Evolutionary conservation across 1,140 invertebrate species (phyloP).

Genomic region (Ganaspis sp.): DNA sequence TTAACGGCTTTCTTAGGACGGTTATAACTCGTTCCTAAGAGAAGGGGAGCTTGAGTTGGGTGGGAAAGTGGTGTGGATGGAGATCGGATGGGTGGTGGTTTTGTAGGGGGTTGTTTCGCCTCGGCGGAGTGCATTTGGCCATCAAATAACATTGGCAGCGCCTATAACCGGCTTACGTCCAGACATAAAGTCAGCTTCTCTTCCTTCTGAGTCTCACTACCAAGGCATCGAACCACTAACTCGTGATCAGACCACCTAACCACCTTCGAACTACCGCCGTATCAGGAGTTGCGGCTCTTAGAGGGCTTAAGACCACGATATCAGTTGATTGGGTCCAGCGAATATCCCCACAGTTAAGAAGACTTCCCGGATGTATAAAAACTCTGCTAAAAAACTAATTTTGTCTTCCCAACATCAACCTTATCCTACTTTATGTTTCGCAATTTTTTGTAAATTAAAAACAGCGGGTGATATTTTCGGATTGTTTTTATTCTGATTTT

Average conservation of each 20-base stretch:
- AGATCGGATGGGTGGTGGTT: slow-evolving; percentile 56
- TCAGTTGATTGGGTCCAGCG: slow-evolving; percentile 73
- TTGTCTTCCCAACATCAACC: background rate
- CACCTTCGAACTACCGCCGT: slow-evolving; percentile 68
- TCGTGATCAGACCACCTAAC: slow-evolving; percentile 74
- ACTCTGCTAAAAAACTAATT: slow-evolving; percentile 1
- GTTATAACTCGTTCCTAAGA: background rate
- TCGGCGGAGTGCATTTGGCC: slow-evolving; percentile 75
- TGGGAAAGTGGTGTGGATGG: slow-evolving; percentile 45
- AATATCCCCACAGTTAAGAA: slow-evolving; percentile 5
- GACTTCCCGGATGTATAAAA: background rate
- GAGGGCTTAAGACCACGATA: slow-evolving; percentile 72
- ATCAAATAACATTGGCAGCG: slow-evolving; percentile 77
- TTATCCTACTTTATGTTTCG: too few species aligned
- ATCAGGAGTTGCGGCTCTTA: slow-evolving; percentile 74
- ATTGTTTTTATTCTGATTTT: too few species aligned
- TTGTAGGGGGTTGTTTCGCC: slow-evolving; percentile 53
- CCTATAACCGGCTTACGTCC: slow-evolving; percentile 76
- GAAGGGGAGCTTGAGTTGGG: background rate
- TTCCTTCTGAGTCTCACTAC: slow-evolving; percentile 65
- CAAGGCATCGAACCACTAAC: slow-evolving; percentile 74
- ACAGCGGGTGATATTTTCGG: too few species aligned
- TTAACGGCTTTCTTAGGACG: slow-evolving; percentile 3
- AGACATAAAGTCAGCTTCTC: slow-evolving; percentile 74
- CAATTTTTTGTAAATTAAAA: too few species aligned